Base-by-base conservation (phyloP, 2,888 invertebrate species). In the Noctua janthina region DNA sequence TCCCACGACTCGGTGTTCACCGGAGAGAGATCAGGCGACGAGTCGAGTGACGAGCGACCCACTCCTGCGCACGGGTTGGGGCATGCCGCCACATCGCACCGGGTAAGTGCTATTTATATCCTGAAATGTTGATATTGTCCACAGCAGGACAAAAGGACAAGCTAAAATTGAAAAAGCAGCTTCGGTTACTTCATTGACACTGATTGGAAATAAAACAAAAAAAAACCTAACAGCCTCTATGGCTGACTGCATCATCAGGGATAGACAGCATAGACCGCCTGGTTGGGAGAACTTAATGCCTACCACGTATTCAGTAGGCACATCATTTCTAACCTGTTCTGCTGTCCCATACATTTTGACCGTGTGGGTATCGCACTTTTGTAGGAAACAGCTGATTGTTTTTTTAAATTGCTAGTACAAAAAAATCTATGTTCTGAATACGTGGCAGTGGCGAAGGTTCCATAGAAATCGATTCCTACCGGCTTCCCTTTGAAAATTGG, bases 1-100 rank as follows among this genome's bases (percentile, higher is more conserved):
- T 99, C 99, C 43, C 99, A 99, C 95, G 99, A 99, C 97, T 99
- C 99, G 88, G 98, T 99, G 91, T 99, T 99, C 97, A 98, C 99
- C 77, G 98, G 98, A 79, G 98, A 98, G 92, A 97, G 97, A 43
- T 97, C 97, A 76, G 98, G 97, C 82, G 97, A 97, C 88, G 97
- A 97, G 92, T 96, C 96, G 77, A 95, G 96, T 91, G 96, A 96
- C 91, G 96, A 96, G 88, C 92, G 96, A 13, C 94, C 94, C 29
- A 92, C 95, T 39, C 95, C 95, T 20, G 93, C 94, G 81, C 95
- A 94, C 70, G 93, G 91, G 7, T 91, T 92, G n/a, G 92, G 91
- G 0, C 95, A 95, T 74, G 89, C 94, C 85, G 92, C 94, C 83
- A 89, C 93, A 51, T 94, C 95, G 75, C 96, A 96, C 72, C 93